Evolutionary conservation across 2,888 invertebrate genomes (phyloP).

Genomic region (Apomyelois bistriatella): DNA sequence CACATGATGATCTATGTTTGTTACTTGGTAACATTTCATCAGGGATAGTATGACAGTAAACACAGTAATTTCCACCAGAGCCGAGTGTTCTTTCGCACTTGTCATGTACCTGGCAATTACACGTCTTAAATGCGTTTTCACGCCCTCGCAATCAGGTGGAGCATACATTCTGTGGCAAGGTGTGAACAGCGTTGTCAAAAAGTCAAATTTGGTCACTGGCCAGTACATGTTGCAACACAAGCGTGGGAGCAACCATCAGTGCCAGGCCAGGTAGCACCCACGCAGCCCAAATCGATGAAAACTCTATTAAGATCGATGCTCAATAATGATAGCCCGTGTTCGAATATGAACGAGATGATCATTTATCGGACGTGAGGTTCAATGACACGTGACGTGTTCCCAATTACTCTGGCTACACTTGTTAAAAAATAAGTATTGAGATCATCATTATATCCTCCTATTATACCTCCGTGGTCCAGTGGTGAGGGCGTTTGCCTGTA

Average conservation of each 20-base stretch:
- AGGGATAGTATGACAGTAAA: too few relatives aligned
- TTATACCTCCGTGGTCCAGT: too few relatives aligned
- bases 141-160: not conserved
- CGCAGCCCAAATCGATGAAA: constrained; percentile 21
- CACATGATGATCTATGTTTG: too few relatives aligned
- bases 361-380: constrained; percentile 6
- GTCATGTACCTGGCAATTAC: constrained; percentile 6
- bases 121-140: constrained; percentile 2
- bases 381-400: constrained; percentile 2
- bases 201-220: constrained; percentile 4
- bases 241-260: constrained; percentile 23
- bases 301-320: constrained; percentile 15
- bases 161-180: constrained; percentile 2
- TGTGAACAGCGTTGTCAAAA: constrained; percentile 4
- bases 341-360: constrained; percentile 16
- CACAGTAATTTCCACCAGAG: not conserved
- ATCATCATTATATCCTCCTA: too few relatives aligned
- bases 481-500: too few relatives aligned
- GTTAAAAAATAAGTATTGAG: not conserved
- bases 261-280: constrained; percentile 20
- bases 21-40: too few relatives aligned
- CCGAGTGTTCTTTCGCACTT: not conserved
- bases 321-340: constrained; percentile 17
- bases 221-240: constrained; percentile 14
- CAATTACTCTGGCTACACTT: not conserved